Conservation (phyloP, 35 echinoderm and acorn worm species). For the Chiridota heheva region DNA sequence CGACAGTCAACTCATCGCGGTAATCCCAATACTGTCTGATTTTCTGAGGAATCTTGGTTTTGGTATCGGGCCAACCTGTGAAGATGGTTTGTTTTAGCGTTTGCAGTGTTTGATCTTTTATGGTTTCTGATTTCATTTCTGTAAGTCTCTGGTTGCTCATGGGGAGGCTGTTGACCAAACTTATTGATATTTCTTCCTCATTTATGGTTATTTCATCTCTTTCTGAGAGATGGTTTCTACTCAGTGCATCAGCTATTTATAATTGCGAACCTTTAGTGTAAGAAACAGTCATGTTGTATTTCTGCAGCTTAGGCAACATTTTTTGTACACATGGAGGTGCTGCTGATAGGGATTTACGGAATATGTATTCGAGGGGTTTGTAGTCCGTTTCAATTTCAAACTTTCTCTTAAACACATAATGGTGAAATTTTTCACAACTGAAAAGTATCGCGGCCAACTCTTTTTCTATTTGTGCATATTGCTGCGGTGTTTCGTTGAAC, state of each 20-base stretch:
- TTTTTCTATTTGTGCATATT: constrained; percentile 75
- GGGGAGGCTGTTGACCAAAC: no score
- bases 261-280: constrained; percentile 22
- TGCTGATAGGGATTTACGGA: constrained; percentile 37
- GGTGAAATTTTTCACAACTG: constrained; percentile 68
- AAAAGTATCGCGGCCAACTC: constrained; percentile 57
- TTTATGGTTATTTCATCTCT: no score
- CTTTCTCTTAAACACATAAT: constrained; percentile 42
- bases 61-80: no score
- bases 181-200: no score
- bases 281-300: constrained; percentile 13
- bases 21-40: no score
- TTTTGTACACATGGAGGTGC: constrained; percentile 58
- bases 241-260: constrained; percentile 40
- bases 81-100: no score
- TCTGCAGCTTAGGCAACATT: constrained; percentile 60
- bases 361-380: constrained; percentile 45
- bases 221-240: neutral
- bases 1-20: no score
- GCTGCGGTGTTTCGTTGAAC: constrained; percentile 36
- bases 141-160: no score
- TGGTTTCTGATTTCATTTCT: no score
- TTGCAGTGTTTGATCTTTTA: no score
- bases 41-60: no score
- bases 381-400: constrained; percentile 39